Evolutionary conservation across 2,888 invertebrate genomes (phyloP).

Genomic region (Leptogaster cylindrica): DNA sequence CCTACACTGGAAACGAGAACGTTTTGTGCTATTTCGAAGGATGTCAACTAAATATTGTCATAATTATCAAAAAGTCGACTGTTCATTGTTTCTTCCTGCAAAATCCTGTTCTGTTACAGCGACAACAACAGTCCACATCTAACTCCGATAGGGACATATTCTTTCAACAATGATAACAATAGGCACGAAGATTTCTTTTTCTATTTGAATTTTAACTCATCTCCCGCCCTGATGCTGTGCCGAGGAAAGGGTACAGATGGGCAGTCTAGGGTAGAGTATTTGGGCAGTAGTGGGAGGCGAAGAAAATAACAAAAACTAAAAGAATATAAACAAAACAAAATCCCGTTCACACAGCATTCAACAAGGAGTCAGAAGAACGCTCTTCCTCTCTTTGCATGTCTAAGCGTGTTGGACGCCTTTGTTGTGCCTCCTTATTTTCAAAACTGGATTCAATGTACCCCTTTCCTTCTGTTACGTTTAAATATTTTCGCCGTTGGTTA

Average conservation of each 20-base stretch:
- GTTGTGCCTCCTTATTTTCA: conserved; percentile 16
- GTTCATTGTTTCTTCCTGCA: conserved; percentile 25
- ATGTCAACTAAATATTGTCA: conserved; percentile 35
- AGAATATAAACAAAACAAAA: conserved; percentile 18
- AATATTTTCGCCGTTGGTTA: conserved; percentile 33
- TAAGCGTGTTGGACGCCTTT: conserved; percentile 34
- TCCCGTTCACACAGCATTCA: conserved; percentile 39
- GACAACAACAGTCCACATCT: conserved; percentile 13
- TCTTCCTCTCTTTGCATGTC: conserved; percentile 37
- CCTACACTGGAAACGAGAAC: neutral
- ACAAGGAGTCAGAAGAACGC: conserved; percentile 36
- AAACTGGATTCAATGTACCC: conserved; percentile 18
- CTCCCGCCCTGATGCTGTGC: neutral
- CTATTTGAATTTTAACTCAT: conserved; percentile 29
- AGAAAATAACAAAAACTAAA: conserved; percentile 17
- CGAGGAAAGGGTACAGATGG: conserved; percentile 20
- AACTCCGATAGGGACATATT: conserved; percentile 34
- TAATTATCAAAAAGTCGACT: conserved; percentile 44
- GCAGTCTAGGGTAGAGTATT: neutral
- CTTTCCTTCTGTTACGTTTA: conserved; percentile 13
- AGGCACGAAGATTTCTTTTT: conserved; percentile 10
- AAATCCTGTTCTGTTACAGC: conserved; percentile 12
- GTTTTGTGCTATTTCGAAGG: conserved; percentile 20
- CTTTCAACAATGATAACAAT: conserved; percentile 40
- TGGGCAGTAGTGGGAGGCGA: conserved; percentile 4